These are phyloP conservation scores for Crocallis elinguaria DNA, from an alignment of 2,888 invertebrate species.

Conservation along the genomic window DNA sequence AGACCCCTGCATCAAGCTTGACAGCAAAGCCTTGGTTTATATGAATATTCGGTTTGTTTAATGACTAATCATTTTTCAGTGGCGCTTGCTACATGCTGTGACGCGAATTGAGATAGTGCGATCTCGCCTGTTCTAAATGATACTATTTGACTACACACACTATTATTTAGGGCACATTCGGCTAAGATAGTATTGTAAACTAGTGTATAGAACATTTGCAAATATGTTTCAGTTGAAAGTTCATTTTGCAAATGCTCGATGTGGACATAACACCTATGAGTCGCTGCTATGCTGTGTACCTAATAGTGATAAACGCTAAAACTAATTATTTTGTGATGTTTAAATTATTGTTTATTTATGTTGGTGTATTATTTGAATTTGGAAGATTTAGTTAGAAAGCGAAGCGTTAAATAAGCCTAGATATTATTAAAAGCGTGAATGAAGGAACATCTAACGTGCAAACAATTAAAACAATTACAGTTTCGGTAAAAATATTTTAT, in stretches of 20 bases:
- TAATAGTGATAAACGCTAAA: conserved; percentile 14
- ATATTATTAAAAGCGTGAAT: conserved; percentile 64
- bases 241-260: conserved; percentile 4
- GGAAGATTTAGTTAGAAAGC: conserved; percentile 67
- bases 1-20: conserved; percentile 65
- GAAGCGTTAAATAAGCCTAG: conserved; percentile 77
- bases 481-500: conserved; percentile 77
- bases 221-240: conserved; percentile 25
- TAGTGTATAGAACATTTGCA: too few species aligned
- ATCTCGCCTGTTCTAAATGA: conserved; percentile 17
- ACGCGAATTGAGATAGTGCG: conserved; percentile 59
- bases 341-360: conserved; percentile 44
- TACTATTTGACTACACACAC: too few species aligned
- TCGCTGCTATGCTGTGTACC: conserved; percentile 21
- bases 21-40: conserved; percentile 60
- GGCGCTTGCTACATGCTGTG: conserved; percentile 70
- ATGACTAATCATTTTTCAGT: conserved; percentile 53
- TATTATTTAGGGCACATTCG: too few species aligned
- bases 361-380: conserved; percentile 48
- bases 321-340: conserved; percentile 26
- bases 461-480: conserved; percentile 76
- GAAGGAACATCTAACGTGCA: conserved; percentile 67
- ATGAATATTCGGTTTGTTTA: conserved; percentile 51
- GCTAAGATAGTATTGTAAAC: too few species aligned
- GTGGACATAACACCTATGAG: not conserved